Evolutionary conservation across 2,797 vertebrate species (phyloP), one percentile per base, ranked within the genome.

Genomic region (Spatula versicolor): DNA sequence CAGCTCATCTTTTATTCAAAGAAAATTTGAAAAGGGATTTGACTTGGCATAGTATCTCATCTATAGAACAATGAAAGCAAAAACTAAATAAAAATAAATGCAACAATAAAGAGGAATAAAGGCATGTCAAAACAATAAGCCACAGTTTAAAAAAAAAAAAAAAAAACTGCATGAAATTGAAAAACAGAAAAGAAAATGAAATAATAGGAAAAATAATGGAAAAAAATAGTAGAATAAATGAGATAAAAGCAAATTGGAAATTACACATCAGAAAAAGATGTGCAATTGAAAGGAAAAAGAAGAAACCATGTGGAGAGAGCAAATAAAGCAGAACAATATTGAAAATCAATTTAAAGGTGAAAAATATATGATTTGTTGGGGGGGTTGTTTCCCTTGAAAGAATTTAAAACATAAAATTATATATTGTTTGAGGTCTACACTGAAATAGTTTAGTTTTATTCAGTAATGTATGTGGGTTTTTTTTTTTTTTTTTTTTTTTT

Each of bases 1-100:
- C 66, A 95, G 63, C 92, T 97, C 90, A 96, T 97, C 88, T 96
- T 97, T 97, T 96, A 97, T 96, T 97, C 92, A 96, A 91, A 87
- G 80, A 58, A 92, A 95, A 95, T 91, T 87, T 95, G 88, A 96
- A 95, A 93, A 95, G 83, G 84, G 93, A 96, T 96, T 95, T 97
- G 94, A 88, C 74, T 95, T 98, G 96, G 95, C 84, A 94, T 82
- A 85, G 52, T 67, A 62, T 95, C 79, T 96, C 80, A 79, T 95
- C 84, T 75, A 72, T 71, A 95, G 86, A 87, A 93, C 82, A 95
- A 94, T 82, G 89, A 96, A 86, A 90, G 87, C 64, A 95, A 96
- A 85, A 87, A 96, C 83, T 91, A 93, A 93, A 96, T 93, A 95
- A 96, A 95, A 93, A 97, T 83, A 96, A 96, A 94, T 79, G 91